Conservation (phyloP, 2,888 invertebrate genomes). For the Hirtodrosophila confusa region DNA sequence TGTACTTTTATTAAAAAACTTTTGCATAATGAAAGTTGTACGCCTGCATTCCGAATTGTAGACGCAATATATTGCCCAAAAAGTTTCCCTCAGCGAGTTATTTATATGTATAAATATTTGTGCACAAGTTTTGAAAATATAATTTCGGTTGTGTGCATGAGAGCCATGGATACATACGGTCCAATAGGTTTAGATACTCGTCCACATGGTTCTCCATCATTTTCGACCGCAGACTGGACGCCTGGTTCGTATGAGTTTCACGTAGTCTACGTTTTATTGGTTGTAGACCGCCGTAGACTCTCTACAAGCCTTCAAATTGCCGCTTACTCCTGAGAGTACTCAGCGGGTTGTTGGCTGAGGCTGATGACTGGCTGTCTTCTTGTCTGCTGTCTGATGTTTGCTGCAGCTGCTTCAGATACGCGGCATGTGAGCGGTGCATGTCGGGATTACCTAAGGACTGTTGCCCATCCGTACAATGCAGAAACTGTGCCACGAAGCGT, state of each 20-base stretch:
- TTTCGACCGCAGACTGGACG: neutral
- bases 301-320: slow-evolving; percentile 52
- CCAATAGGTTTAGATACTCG: slow-evolving; percentile 5
- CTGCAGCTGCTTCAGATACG: slow-evolving; percentile 42
- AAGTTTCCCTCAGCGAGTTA: slow-evolving; percentile 50
- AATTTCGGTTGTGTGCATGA: slow-evolving; percentile 24
- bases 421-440: slow-evolving; percentile 35
- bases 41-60: slow-evolving; percentile 64
- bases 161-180: slow-evolving; percentile 8
- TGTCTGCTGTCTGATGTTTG: neutral
- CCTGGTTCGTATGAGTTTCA: slow-evolving; percentile 21
- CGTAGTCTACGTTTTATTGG: slow-evolving; percentile 48
- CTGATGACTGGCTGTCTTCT: slow-evolving; percentile 38
- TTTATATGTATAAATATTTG: slow-evolving; percentile 62
- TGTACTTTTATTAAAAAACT: slow-evolving; percentile 77
- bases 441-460: slow-evolving; percentile 43
- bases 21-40: slow-evolving; percentile 73
- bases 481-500: slow-evolving; percentile 24
- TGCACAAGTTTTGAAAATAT: slow-evolving; percentile 40
- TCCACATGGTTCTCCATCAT: slow-evolving; percentile 2
- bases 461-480: slow-evolving; percentile 21
- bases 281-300: slow-evolving; percentile 23
- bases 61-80: slow-evolving; percentile 55
- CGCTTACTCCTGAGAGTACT: slow-evolving; percentile 50
- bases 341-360: slow-evolving; percentile 33